Conservation (phyloP, 1,140 invertebrate genomes). For the Oppia nitens region DNA sequence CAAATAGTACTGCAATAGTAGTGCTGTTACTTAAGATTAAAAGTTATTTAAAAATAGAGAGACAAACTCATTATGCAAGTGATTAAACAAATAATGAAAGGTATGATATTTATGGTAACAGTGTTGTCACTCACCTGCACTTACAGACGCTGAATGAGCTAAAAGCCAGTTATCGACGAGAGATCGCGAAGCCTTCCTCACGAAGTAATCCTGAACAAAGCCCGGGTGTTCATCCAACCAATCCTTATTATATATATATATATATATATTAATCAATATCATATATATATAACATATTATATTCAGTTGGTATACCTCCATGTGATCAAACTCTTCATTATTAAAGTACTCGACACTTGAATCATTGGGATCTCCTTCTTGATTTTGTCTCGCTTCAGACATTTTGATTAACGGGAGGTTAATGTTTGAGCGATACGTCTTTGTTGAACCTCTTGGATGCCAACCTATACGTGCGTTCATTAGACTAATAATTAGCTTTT, state of each 20-base stretch:
- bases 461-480: not conserved
- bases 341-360: not conserved
- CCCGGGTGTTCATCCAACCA: slow-evolving; percentile 93
- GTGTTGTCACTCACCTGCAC: not conserved
- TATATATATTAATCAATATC: not conserved
- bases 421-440: not conserved
- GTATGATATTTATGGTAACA: not conserved
- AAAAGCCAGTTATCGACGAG: slow-evolving; percentile 78
- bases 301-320: no score
- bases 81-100: no score
- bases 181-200: slow-evolving; percentile 76
- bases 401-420: not conserved
- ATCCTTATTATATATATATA: slow-evolving; percentile 37
- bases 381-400: no score
- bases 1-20: no score
- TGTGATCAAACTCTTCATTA: slow-evolving; percentile 4
- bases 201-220: slow-evolving; percentile 84
- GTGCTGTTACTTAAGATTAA: no score
- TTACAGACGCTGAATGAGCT: slow-evolving; percentile 48
- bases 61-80: no score
- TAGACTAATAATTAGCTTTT: not conserved
- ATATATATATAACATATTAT: not conserved
- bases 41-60: no score
- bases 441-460: slow-evolving; percentile 1
- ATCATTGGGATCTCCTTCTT: not conserved